Evolutionary conservation across 2,888 invertebrate genomes (phyloP).

Genomic region (Philonicus albiceps): DNA sequence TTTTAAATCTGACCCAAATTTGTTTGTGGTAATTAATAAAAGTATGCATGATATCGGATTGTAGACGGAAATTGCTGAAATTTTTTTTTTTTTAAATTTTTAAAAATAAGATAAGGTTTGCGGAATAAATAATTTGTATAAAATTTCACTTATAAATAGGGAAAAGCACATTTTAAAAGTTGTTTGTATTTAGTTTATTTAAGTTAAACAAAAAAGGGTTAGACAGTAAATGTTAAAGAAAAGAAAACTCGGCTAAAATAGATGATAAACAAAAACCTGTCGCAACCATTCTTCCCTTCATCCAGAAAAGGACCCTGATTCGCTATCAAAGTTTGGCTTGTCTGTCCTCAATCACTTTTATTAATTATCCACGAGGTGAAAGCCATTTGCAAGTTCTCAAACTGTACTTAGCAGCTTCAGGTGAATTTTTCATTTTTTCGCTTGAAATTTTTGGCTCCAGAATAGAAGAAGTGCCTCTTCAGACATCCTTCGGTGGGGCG

Average conservation of each 20-base stretch:
- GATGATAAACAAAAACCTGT: not conserved
- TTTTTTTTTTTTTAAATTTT: too few species aligned
- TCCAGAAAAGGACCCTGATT: not conserved
- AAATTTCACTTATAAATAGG: too few species aligned
- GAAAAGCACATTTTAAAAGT: too few species aligned
- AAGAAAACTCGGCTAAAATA: not conserved
- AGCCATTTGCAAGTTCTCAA: not conserved
- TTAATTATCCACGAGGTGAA: not conserved
- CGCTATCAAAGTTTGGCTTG: not conserved
- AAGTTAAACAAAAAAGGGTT: not conserved
- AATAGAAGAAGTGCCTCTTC: not conserved
- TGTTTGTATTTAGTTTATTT: too few species aligned
- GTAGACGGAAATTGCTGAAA: too few species aligned
- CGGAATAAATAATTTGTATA: too few species aligned
- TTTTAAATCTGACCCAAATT: too few species aligned
- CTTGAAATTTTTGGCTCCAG: not conserved
- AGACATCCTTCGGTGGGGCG: not conserved
- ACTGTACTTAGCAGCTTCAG: not conserved
- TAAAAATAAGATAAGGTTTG: too few species aligned
- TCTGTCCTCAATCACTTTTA: not conserved
- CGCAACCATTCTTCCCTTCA: not conserved
- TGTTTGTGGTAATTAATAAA: too few species aligned
- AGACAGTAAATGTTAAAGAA: not conserved
- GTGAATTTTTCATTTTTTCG: not conserved
- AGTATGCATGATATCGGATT: too few species aligned